Evolutionary conservation across 2,113 vertebrate species (phyloP), one percentile per base, ranked within the genome.

Genomic region (Paedocypris sp.): DNA sequence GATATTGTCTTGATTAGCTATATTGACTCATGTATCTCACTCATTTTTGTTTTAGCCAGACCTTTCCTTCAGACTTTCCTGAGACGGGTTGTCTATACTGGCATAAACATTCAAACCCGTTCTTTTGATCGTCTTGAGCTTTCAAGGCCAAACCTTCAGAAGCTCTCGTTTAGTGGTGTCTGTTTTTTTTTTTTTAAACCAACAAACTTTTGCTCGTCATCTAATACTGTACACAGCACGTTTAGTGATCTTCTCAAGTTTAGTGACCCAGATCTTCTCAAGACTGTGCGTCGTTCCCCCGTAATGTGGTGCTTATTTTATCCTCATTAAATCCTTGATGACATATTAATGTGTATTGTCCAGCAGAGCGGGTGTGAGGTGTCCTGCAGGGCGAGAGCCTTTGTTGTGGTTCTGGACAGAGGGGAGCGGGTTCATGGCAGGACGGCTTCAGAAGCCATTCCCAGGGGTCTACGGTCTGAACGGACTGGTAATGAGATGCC

Each of bases 401-500:
- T 64, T 68, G 62, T 71, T 71, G 51, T 54, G 46, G 47, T 47
- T 54, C 60, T 56, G 38, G 75, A 67, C 64, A 73, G 73, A 79
- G 71, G 54, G 50, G 69, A 57, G 49, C 54, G 51, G 62, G 41
- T 50, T 50, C 35, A 33, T 46, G 56, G 33, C 45, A 52, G 41
- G 56, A 25, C 48, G 50, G 60, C 54, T 59, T 72, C 46, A 62
- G 28, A 59, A 67, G 60, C 48, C 29, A 49, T 36, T 62, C 67
- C 64, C 31, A 56, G 72, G 70, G 74, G 71, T 61, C 71, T 56
- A 32, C 42, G 36, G 23, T 36, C 64, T 63, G 60, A 79, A 74
- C 74, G 69, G 80, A 77, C 77, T 82, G 77, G 74, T 85, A 80
- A 83, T 86, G 77, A 79, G 76, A 75, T 78, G 78, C 82, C 84